A percentile compares a stretch with the other conserved stretches of the same genome.
Evolutionary conservation across 2,113 vertebrate genomes (phyloP).

Genomic region (Neopipo cinnamomea): DNA sequence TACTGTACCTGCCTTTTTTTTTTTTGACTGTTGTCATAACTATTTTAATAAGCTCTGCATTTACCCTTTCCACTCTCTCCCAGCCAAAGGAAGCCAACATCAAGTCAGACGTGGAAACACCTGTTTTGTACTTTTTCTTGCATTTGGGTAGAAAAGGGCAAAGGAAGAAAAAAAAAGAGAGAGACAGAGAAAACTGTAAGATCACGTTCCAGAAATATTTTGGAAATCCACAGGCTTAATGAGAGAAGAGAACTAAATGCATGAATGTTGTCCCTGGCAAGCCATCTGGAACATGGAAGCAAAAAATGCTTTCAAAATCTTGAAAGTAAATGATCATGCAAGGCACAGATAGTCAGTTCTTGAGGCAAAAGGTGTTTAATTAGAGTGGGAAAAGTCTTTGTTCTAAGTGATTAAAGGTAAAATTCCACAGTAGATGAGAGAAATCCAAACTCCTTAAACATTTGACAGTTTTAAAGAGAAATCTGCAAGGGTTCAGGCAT

Average conservation of each 20-base stretch:
- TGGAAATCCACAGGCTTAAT: constrained; percentile 10
- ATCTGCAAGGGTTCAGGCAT: neutral
- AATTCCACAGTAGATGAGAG: neutral
- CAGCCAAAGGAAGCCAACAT: neutral
- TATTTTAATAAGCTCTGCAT: neutral
- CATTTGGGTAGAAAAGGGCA: neutral
- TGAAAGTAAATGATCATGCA: neutral
- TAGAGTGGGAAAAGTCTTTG: neutral
- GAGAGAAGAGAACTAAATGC: neutral
- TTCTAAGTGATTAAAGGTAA: constrained; percentile 10
- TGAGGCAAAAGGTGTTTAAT: constrained; percentile 32
- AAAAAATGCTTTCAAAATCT: constrained; percentile 3
- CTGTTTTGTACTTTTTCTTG: neutral
- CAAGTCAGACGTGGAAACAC: neutral
- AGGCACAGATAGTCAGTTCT: neutral
- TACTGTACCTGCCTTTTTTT: neutral
- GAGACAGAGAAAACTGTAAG: neutral
- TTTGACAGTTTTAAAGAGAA: neutral
- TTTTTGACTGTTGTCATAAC: neutral
- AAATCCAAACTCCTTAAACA: neutral
- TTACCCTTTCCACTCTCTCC: neutral
- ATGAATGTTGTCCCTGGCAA: neutral
- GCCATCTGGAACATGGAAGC: neutral
- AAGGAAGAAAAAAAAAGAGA: neutral
- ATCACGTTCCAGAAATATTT: neutral